Base-by-base conservation (phyloP, 2,797 vertebrate species). In the Macropodus opercularis region DNA sequence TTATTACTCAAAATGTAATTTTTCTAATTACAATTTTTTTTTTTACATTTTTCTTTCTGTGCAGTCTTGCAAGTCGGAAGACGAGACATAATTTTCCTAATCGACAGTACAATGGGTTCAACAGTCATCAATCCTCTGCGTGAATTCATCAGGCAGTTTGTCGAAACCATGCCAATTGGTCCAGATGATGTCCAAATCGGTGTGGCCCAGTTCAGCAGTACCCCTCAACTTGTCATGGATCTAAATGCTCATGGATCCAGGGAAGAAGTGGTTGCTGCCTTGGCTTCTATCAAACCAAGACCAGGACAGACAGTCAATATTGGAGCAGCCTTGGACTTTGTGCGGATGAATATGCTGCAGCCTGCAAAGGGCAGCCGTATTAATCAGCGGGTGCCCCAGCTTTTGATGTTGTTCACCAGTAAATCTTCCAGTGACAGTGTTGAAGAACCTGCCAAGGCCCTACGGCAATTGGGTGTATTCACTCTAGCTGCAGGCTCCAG, bases 41-140 rank as follows among this genome's bases (percentile, higher is more conserved):
- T n/a, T n/a, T n/a, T n/a, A n/a, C n/a, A n/a, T n/a, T n/a, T n/a
- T n/a, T n/a, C 82, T 62, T 78, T 78, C 53, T 65, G 84, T 90
- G 75, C 92, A 98, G 97, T 92, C 63, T 63, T 94, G 70, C 84
- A 86, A 80, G 94, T 95, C 83, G 94, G 93, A 91, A 92, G 89
- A 87, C 93, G 95, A 86, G 98, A 99, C 87, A 91, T 99, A 63
- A 93, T 98, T 89, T 99, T 99, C 92, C 94, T 99, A 55, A 75
- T 99, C 85, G 98, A 99, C 85, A 94, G 93, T 78, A 94, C 94
- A 39, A 73, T 96, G 93, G 95, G 95, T 29, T 0, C 36, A 18
- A 55, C 60, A 18, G 21, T 76, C 42, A 88, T 97, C 89, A 88
- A 84, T 5, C 57, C 90, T 13, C 75, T 97, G 40, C 93, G 95